Percentiles rank a stretch among this genome's conserved stretches.
phyloP scores from a whole-genome alignment of 1,140 invertebrate species.

The Panulirus ornatus region DNA sequence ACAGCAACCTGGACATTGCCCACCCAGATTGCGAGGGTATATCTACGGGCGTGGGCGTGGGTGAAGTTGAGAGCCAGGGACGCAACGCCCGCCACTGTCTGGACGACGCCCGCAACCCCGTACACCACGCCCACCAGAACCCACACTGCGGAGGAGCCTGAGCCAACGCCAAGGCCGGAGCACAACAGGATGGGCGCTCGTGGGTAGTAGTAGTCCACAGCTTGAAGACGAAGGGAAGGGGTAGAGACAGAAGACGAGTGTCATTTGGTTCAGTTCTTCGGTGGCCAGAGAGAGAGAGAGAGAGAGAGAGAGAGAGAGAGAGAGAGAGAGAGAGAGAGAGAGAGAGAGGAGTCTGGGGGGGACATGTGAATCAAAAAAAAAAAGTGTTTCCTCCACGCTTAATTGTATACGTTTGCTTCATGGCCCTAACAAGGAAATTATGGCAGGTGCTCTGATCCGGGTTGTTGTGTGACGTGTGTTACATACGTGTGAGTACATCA shows the following conservation, averaged over 20 bases:
- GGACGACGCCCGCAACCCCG: conserved; percentile 51
- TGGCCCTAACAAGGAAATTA: too few relatives aligned
- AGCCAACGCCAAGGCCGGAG: conserved; percentile 45
- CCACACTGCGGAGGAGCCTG: conserved; percentile 65
- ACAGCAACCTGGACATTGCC: conserved; percentile 61
- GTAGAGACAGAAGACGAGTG: background rate
- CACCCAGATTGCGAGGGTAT: conserved; percentile 38
- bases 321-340: too few relatives aligned
- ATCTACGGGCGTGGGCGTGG: conserved; percentile 2
- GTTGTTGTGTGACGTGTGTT: too few relatives aligned
- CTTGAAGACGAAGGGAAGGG: too few relatives aligned
- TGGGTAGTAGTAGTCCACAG: conserved; percentile 30
- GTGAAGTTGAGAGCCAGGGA: conserved; percentile 11
- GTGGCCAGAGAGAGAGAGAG: background rate
- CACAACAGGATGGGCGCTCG: conserved; percentile 42
- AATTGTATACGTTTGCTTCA: too few relatives aligned
- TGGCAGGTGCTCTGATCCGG: too few relatives aligned
- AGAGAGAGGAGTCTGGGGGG: background rate
- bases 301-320: too few relatives aligned
- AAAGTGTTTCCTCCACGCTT: too few relatives aligned
- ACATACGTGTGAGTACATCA: too few relatives aligned
- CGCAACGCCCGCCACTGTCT: conserved; percentile 40
- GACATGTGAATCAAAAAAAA: background rate
- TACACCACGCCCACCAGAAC: conserved; percentile 62
- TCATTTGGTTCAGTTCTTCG: background rate